Evolutionary conservation across 1,140 invertebrate genomes (phyloP).

Genomic region (Limonius californicus): DNA sequence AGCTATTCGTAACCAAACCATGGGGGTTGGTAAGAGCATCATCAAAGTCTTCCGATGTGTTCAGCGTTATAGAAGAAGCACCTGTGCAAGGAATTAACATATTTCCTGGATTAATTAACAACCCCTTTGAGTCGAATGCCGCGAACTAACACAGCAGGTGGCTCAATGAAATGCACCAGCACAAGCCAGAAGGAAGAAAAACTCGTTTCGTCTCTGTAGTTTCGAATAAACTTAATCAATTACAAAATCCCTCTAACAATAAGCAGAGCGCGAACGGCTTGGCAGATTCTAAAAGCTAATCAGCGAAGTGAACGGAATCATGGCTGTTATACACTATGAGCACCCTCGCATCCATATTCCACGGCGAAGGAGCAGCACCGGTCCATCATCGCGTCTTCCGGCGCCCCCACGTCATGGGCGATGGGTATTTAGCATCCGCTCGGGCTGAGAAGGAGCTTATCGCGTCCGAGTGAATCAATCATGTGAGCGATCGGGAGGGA

Average conservation of each 20-base stretch:
- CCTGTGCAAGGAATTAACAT: too few relatives aligned
- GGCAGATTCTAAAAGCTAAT: background rate
- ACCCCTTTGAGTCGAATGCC: too few relatives aligned
- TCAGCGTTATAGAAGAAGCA: too few relatives aligned
- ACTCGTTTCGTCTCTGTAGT: background rate
- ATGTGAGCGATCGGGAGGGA: background rate
- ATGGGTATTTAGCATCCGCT: too few relatives aligned
- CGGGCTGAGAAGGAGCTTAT: background rate
- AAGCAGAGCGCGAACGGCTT: background rate
- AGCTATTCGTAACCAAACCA: too few relatives aligned
- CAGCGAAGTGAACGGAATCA: slow-evolving; percentile 1
- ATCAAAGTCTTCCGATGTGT: too few relatives aligned
- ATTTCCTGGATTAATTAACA: too few relatives aligned
- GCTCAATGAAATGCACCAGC: background rate
- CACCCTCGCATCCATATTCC: background rate
- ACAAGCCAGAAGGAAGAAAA: background rate
- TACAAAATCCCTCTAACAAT: slow-evolving; percentile 3
- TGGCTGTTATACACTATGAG: background rate
- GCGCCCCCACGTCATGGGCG: too few relatives aligned
- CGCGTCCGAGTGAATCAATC: background rate
- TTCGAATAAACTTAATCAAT: slow-evolving; percentile 10
- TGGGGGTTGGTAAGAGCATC: too few relatives aligned
- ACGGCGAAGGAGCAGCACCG: too few relatives aligned
- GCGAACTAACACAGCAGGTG: too few relatives aligned
- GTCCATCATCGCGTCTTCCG: too few relatives aligned